These are phyloP conservation scores for Drosophila cracens DNA, from an alignment of 2,888 invertebrate genomes.

Conservation along the genomic window DNA sequence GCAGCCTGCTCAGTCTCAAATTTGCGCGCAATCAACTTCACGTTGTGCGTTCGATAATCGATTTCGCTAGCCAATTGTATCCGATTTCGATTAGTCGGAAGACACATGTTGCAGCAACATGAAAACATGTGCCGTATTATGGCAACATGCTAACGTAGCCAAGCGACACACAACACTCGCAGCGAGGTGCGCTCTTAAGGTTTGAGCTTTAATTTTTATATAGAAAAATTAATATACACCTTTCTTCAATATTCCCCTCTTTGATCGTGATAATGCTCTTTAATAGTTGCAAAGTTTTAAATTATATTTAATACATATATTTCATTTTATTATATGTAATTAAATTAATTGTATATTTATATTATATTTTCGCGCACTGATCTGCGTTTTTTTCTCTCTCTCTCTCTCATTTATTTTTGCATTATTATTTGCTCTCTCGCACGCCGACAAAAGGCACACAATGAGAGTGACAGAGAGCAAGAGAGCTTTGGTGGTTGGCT, in stretches of 20 bases:
- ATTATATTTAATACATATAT: too few species aligned
- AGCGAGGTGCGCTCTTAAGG: slow-evolving; percentile 30
- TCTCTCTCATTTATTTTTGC: slow-evolving; percentile 3
- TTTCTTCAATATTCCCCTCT: background rate
- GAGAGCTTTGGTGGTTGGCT: slow-evolving; percentile 50
- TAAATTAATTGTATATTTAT: background rate
- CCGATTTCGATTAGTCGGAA: slow-evolving; percentile 11
- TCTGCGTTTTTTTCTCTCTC: slow-evolving; percentile 23
- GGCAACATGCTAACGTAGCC: slow-evolving; percentile 11
- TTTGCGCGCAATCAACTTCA: slow-evolving; percentile 34
- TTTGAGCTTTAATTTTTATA: background rate
- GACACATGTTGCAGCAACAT: slow-evolving; percentile 34
- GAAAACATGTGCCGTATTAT: slow-evolving; percentile 22
- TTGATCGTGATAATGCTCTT: background rate
- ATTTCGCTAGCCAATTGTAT: background rate
- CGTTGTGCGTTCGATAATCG: slow-evolving; percentile 18
- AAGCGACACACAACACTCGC: slow-evolving; percentile 21
- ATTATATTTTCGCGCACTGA: background rate
- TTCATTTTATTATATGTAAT: background rate
- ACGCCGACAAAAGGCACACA: slow-evolving; percentile 39
- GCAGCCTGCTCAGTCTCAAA: slow-evolving; percentile 16
- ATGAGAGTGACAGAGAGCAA: slow-evolving; percentile 31
- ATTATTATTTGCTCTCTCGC: slow-evolving; percentile 11
- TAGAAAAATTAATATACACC: background rate
- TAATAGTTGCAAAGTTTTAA: background rate